Base-by-base conservation (phyloP, 1,140 invertebrate genomes). In the Mya arenaria region DNA sequence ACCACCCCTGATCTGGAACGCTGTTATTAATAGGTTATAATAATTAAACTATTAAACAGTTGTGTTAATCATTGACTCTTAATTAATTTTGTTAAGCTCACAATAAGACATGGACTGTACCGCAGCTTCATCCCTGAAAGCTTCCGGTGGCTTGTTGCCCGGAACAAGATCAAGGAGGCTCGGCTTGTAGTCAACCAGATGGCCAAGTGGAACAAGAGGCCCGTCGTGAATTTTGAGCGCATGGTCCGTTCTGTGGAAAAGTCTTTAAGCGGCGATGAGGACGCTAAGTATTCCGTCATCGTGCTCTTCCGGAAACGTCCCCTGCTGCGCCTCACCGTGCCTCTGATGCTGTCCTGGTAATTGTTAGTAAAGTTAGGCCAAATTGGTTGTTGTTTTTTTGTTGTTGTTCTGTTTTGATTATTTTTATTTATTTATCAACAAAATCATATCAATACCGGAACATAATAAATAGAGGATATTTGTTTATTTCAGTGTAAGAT, bases 101-200 rank as follows among this genome's bases (percentile, higher is more conserved):
- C n/a, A n/a, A n/a, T n/a, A n/a, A n/a, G n/a, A 4, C 36, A 19
- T 73, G n/a, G n/a, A n/a, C n/a, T n/a, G n/a, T n/a, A 23, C 80
- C 62, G 37, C 39, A 75, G 72, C 48, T 75, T 75, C 23, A 62
- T 75, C 34, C 72, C 72, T 13, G 72, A 75, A 63, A 62, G 56
- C 48, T 63, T 75, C 37, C 30, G 72, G 25, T 75, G 72, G 72
- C 25, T 58, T 25, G 58, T 75, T 39, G 48, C 72, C 0, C 32
- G 25, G 13, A 28, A 75, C 34, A 36, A 41, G n/a, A 5, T 63
- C 23, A n/a, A 32, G 4, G 56, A 75, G 23, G 58, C 58, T 25
- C 48, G 23, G 19, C 17, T 10, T 4, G 41, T 58, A n/a, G 39
- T 63, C 15, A 30, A 41, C 6, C 48, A 62, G 17, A 30, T 75